phyloP scores from a whole-genome alignment of 2,797 vertebrate species.

The Syndactyla subalaris region DNA sequence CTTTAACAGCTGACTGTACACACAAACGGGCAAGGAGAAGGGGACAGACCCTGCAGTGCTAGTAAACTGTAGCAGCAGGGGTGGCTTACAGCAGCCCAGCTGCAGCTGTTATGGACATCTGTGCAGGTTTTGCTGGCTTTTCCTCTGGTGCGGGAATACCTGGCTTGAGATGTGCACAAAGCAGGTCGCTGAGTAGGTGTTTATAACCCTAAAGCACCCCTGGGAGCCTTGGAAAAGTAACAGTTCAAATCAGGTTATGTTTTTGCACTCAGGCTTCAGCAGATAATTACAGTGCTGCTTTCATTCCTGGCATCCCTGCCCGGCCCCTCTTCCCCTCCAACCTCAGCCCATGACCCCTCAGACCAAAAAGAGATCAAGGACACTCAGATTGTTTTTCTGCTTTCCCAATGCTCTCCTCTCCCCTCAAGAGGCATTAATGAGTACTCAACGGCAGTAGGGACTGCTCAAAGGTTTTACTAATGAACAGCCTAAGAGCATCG shows the following conservation, averaged over 20 bases:
- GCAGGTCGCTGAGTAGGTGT: neutral
- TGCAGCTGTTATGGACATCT: slow-evolving; percentile 29
- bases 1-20: slow-evolving; percentile 36
- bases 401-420: slow-evolving; percentile 46
- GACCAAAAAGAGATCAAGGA: slow-evolving; percentile 49
- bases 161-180: neutral
- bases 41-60: slow-evolving; percentile 1
- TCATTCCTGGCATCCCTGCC: neutral
- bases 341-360: slow-evolving; percentile 1
- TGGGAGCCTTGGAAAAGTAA: neutral
- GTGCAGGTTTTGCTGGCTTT: neutral
- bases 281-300: neutral
- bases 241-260: neutral
- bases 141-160: neutral
- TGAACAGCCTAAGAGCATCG: slow-evolving; percentile 64
- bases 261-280: neutral
- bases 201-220: neutral
- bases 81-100: neutral
- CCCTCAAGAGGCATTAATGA: slow-evolving; percentile 62
- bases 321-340: neutral
- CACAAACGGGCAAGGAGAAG: neutral
- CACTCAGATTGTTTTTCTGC: slow-evolving; percentile 47
- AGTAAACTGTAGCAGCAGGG: slow-evolving; percentile 37
- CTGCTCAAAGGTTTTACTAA: slow-evolving; percentile 57
- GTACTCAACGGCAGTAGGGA: slow-evolving; percentile 21